Evolutionary conservation across 2,888 invertebrate species (phyloP), one percentile per base, ranked within the genome.

Genomic region (Salpingus planirostris): DNA sequence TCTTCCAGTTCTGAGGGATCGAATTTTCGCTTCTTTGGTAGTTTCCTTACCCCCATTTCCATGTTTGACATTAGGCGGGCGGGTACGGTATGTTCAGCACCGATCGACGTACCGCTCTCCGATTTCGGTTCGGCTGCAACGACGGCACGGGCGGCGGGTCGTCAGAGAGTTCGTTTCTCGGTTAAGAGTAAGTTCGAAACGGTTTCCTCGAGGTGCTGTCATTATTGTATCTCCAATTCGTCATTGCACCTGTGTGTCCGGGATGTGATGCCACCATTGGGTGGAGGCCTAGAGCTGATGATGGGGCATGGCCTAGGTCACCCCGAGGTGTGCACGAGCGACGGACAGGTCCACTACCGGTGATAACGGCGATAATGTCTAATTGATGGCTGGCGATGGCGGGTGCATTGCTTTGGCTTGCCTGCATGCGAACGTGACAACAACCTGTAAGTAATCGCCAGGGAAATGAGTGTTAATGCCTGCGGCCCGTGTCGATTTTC

Each of bases 11-110:
- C 82, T 24, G 83, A 78, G 24, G 80, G 80, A 63, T 83, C 80
- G 57, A 81, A 87, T 67, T 90, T 90, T 43, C 95, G 76, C 67
- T 95, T 95, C 67, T 95, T 95, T 35, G 95, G 95, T 59, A 93
- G 77, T 62, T 87, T 88, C 42, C 83, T 71, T 43, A 78, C 75
- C 40, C 78, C 73, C 60, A 60, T 60, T 51, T 64, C 64, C 59
- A 60, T 60, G 49, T 55, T 62, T 46, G 36, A 37, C 27, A 39
- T 13, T n/a, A n/a, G n/a, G n/a, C n/a, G n/a, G 18, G 18, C 18
- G 18, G 8, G 6, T 6, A 18, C 18, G 18, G 6, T 18, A 18
- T 18, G 6, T 18, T 8, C 18, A 18, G 8, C 8, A 6, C 6
- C 6, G 8, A 18, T 7, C 18, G 8, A 18, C 6, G 6, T 7